These are phyloP conservation scores for Cephus cinctus DNA, from an alignment of 1,140 invertebrate species.

Conservation along the genomic window DNA sequence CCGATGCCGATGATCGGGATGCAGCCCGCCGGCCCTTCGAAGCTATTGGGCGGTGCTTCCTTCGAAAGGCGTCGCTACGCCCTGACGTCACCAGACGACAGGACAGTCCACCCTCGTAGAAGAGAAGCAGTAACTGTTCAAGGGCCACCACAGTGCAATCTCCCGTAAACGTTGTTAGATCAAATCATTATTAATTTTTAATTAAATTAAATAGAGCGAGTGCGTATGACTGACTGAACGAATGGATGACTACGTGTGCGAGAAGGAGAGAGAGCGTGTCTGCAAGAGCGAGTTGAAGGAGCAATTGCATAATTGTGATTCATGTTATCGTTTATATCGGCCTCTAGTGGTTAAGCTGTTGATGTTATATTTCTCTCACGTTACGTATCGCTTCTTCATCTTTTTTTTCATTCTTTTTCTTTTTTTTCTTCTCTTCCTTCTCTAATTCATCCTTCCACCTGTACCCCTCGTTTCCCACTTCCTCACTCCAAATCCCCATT, in stretches of 20 bases:
- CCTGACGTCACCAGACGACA: no score
- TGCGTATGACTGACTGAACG: no score
- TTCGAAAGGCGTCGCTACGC: no score
- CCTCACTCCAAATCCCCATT: no score
- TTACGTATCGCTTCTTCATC: slow-evolving; percentile 24
- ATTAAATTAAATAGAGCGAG: no score
- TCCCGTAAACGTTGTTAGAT: slow-evolving; percentile 50
- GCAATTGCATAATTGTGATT: slow-evolving; percentile 52
- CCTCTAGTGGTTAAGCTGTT: slow-evolving; percentile 53
- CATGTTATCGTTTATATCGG: slow-evolving; percentile 54
- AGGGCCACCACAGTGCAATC: slow-evolving; percentile 51
- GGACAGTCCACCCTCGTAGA: no score
- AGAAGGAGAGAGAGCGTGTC: slow-evolving; percentile 12
- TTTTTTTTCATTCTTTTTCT: slow-evolving; percentile 28
- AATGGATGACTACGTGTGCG: slow-evolving; percentile 32
- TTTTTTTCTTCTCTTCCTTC: slow-evolving; percentile 10
- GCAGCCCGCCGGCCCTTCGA: no score
- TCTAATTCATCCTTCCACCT: slow-evolving; percentile 25
- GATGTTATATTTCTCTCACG: slow-evolving; percentile 50
- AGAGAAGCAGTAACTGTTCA: slow-evolving; percentile 19
- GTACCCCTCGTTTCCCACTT: not conserved
- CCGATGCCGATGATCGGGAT: no score
- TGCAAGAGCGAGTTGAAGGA: not conserved
- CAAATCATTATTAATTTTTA: slow-evolving; percentile 44
- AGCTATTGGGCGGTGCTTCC: no score